phyloP scores from a whole-genome alignment of 2,888 invertebrate genomes.

The Patella depressa region DNA sequence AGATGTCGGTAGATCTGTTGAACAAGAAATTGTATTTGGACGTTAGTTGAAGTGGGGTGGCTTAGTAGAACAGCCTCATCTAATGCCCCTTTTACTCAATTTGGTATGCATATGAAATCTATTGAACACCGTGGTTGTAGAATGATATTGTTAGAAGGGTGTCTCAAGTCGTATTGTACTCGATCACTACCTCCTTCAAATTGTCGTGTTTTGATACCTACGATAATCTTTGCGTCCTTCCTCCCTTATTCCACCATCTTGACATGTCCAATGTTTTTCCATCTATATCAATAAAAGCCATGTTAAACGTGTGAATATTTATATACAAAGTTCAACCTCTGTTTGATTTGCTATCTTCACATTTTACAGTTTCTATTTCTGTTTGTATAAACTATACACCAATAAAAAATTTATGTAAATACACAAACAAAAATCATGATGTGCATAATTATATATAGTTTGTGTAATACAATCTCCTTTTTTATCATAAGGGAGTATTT shows the following conservation, averaged over 20 bases:
- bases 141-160: background rate
- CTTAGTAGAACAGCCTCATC: constrained; percentile 1
- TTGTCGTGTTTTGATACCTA: background rate
- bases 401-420: no score
- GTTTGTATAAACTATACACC: no score
- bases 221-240: background rate
- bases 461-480: no score
- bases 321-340: no score
- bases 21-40: background rate
- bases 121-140: background rate
- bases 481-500: no score
- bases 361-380: no score
- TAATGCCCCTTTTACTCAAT: background rate
- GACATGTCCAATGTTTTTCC: no score
- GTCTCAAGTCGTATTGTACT: background rate
- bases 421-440: no score
- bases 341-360: no score
- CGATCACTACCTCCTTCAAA: constrained; percentile 4
- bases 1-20: background rate
- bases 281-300: no score
- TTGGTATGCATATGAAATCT: constrained; percentile 11
- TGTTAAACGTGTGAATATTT: no score
- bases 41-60: constrained; percentile 8
- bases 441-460: no score
- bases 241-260: background rate